These are phyloP conservation scores for Nymphalis urticae DNA, from an alignment of 2,888 invertebrate species.

Conservation along the genomic window DNA sequence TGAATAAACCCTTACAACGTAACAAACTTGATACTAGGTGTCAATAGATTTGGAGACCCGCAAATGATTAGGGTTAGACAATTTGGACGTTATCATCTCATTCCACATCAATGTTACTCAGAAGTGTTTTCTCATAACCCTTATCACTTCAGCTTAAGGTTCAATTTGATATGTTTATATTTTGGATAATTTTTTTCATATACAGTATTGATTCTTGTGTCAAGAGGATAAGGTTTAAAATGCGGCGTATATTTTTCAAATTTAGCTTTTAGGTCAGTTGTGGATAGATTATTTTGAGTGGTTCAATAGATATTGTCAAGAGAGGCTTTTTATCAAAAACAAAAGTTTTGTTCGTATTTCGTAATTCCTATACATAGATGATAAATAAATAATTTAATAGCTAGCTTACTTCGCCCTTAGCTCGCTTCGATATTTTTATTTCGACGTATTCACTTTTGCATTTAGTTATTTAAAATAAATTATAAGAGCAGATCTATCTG, in stretches of 20 bases:
- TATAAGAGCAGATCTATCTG: too few relatives aligned
- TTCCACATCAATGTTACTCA: slow-evolving; percentile 13
- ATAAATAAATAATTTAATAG: too few relatives aligned
- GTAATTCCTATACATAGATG: too few relatives aligned
- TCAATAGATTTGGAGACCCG: slow-evolving; percentile 36
- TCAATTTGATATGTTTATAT: not conserved
- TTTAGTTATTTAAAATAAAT: too few relatives aligned
- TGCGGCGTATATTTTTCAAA: not conserved
- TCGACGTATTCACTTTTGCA: too few relatives aligned
- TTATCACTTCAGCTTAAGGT: not conserved
- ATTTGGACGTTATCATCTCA: slow-evolving; percentile 33
- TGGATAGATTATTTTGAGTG: slow-evolving; percentile 24
- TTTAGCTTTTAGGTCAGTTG: not conserved
- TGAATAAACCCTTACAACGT: slow-evolving; percentile 13
- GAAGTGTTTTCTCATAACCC: not conserved
- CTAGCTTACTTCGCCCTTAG: too few relatives aligned
- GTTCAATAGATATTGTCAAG: slow-evolving; percentile 20
- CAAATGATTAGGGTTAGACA: slow-evolving; percentile 42
- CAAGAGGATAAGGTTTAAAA: slow-evolving; percentile 1
- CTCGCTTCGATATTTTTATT: too few relatives aligned
- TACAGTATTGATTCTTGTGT: not conserved
- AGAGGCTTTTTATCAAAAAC: not conserved
- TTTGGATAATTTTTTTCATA: too few relatives aligned
- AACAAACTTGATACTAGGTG: slow-evolving; percentile 26
- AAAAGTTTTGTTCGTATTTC: not conserved